These are phyloP conservation scores for Siniperca knerii DNA, from an alignment of 2,113 vertebrate species.

Conservation along the genomic window DNA sequence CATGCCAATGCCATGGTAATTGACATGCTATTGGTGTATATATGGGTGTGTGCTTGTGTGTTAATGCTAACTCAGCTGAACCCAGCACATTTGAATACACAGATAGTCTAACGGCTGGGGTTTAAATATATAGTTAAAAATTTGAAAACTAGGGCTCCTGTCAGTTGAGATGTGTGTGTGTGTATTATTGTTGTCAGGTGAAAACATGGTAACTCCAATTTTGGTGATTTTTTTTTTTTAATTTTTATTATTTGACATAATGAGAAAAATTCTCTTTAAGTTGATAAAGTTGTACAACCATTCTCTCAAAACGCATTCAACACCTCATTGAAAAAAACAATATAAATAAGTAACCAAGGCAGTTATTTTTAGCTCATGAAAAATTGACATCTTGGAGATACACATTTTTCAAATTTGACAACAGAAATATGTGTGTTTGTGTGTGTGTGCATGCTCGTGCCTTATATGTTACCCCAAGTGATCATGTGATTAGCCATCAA, in stretches of 20 bases:
- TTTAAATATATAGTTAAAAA: neutral
- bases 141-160: slow-evolving; percentile 13
- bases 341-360: neutral
- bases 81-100: neutral
- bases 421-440: slow-evolving; percentile 1
- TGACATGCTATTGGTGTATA: slow-evolving; percentile 31
- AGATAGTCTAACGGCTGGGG: neutral
- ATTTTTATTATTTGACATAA: neutral
- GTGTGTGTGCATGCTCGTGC: slow-evolving; percentile 56
- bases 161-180: slow-evolving; percentile 15
- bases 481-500: slow-evolving; percentile 61
- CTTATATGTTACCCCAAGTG: slow-evolving; percentile 57
- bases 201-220: neutral
- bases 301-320: neutral
- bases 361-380: neutral
- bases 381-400: neutral
- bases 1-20: neutral
- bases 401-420: neutral
- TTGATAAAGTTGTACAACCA: neutral
- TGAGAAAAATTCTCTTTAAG: neutral
- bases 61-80: slow-evolving; percentile 12
- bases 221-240: neutral
- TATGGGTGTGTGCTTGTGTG: slow-evolving; percentile 17
- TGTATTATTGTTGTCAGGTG: slow-evolving; percentile 1
- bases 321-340: neutral